Conservation (phyloP, 2,113 vertebrate species). For the Anthoscopus minutus region DNA sequence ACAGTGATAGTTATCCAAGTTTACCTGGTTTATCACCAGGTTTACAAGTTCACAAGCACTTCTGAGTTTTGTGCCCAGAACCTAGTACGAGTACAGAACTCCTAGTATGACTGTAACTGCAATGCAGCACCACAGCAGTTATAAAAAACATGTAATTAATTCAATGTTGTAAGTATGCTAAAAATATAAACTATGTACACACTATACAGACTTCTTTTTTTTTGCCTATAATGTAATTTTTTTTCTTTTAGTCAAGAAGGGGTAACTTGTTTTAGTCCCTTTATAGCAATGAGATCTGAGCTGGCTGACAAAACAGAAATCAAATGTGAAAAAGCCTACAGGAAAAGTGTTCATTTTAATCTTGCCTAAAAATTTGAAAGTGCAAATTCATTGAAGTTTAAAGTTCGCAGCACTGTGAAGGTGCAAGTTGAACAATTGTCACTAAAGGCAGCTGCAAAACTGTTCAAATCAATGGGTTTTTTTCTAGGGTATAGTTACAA, state of each 20-base stretch:
- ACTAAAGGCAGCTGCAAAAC: background rate
- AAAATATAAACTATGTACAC: background rate
- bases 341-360: background rate
- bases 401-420: background rate
- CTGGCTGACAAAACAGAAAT: background rate
- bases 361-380: background rate
- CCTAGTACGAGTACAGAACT: too few species aligned
- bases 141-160: background rate
- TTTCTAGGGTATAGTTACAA: background rate
- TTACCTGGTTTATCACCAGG: background rate
- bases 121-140: background rate
- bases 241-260: background rate
- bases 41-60: background rate
- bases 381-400: background rate
- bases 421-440: background rate
- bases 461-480: background rate
- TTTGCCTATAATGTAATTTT: background rate
- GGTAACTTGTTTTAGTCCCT: background rate
- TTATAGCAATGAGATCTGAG: background rate
- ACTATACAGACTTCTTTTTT: background rate
- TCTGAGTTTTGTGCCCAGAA: background rate
- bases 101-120: background rate
- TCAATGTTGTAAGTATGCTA: background rate
- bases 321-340: background rate
- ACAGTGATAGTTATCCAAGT: background rate